Conservation (phyloP, 30 jellyfish, hydroid and myxozoan genomes). For the Chrysaora quinquecirrha region DNA sequence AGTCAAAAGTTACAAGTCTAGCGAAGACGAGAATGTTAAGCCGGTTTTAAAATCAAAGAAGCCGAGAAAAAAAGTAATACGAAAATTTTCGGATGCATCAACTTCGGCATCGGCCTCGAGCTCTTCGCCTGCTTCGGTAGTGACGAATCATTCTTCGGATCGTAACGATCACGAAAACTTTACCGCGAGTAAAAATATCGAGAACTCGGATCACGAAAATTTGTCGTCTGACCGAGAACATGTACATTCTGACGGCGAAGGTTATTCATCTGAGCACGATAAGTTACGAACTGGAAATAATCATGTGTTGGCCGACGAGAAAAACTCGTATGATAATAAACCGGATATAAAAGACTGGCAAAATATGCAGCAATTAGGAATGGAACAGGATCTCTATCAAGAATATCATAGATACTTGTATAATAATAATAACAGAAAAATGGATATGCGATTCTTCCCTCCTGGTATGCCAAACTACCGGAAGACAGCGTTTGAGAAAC, state of each 20-base stretch:
- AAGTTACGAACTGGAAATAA: constrained; percentile 15
- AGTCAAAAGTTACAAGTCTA: constrained; percentile 27
- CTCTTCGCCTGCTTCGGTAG: constrained; percentile 49
- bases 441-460: constrained; percentile 21
- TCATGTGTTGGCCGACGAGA: constrained; percentile 33
- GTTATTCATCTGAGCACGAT: constrained; percentile 23
- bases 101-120: constrained; percentile 46
- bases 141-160: constrained; percentile 14
- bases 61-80: constrained; percentile 46
- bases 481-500: constrained; percentile 1
- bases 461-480: constrained; percentile 44
- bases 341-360: constrained; percentile 45
- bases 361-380: constrained; percentile 35
- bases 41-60: constrained; percentile 17
- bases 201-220: constrained; percentile 44
- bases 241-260: constrained; percentile 24
- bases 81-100: constrained; percentile 66
- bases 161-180: constrained; percentile 46
- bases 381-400: constrained; percentile 8
- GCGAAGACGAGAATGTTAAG: constrained; percentile 51
- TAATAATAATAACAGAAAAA: constrained; percentile 40
- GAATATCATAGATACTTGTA: constrained; percentile 47
- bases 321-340: constrained; percentile 14
- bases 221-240: constrained; percentile 52
- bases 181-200: constrained; percentile 52